Evolutionary conservation across 2,888 invertebrate genomes (phyloP).

Genomic region (Eupithecia exiguata): DNA sequence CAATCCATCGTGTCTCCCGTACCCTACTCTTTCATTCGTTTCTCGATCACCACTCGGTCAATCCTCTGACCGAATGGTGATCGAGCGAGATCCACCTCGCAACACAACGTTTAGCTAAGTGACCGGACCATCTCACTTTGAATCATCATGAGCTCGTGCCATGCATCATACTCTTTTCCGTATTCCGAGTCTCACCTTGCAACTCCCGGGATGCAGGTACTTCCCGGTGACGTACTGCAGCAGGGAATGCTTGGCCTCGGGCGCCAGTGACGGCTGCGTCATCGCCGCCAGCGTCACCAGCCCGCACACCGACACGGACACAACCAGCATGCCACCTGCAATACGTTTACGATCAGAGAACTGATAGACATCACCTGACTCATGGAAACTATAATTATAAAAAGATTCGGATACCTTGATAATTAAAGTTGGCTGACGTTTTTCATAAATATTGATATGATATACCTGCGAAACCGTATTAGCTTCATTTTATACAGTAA

Average conservation of each 20-base stretch:
- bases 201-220: slow-evolving; percentile 94
- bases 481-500: too few species aligned
- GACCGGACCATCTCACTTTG: too few species aligned
- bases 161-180: too few species aligned
- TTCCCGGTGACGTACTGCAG: slow-evolving; percentile 96
- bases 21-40: too few species aligned
- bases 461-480: not conserved
- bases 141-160: too few species aligned
- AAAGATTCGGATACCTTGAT: too few species aligned
- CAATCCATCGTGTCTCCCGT: too few species aligned
- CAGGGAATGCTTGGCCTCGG: slow-evolving; percentile 95
- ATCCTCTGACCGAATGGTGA: too few species aligned
- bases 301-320: slow-evolving; percentile 94
- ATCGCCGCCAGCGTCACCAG: slow-evolving; percentile 94
- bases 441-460: not conserved
- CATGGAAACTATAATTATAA: not conserved
- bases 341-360: not conserved
- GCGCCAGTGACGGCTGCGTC: slow-evolving; percentile 94
- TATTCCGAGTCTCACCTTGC: slow-evolving; percentile 78
- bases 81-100: too few species aligned
- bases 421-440: too few species aligned
- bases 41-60: too few species aligned
- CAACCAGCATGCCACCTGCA: slow-evolving; percentile 93
- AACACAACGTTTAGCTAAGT: too few species aligned
- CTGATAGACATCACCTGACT: not conserved